Evolutionary conservation across 2,888 invertebrate species (phyloP).

Genomic region (Camponotus fellah): DNA sequence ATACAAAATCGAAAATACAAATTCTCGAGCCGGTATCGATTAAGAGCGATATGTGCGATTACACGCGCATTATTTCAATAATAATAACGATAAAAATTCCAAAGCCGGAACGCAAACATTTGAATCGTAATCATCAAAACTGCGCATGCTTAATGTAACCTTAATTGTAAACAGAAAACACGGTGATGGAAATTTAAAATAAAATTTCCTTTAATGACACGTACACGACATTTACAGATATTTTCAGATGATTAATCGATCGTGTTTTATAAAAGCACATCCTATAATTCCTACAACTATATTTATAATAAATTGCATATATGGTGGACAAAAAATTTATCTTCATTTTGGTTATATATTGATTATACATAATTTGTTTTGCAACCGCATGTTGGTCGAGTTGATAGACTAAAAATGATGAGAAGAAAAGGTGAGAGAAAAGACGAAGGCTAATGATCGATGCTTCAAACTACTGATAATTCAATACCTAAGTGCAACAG

Average conservation of each 20-base stretch:
- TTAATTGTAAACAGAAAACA: not conserved
- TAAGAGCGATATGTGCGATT: conserved; percentile 38
- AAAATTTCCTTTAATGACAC: not conserved
- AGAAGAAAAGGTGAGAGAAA: conserved; percentile 59
- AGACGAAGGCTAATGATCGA: conserved; percentile 64
- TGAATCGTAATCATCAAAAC: conserved; percentile 6
- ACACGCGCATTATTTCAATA: conserved; percentile 21
- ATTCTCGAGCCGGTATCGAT: conserved; percentile 44
- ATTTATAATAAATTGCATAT: conserved; percentile 34
- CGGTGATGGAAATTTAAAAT: not conserved
- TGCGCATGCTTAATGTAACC: not conserved
- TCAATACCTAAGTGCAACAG: conserved; percentile 53
- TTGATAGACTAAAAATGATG: conserved; percentile 67
- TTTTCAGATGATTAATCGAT: conserved; percentile 11
- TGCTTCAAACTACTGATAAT: conserved; percentile 56
- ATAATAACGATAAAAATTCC: conserved; percentile 19
- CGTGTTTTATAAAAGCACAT: conserved; percentile 43
- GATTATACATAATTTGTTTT: conserved; percentile 45
- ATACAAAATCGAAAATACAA: conserved; percentile 35
- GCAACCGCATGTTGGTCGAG: conserved; percentile 49
- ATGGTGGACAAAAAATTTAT: conserved; percentile 58
- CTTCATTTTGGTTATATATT: conserved; percentile 41
- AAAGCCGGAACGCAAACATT: conserved; percentile 7
- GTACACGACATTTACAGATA: conserved; percentile 21
- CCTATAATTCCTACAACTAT: not conserved